Evolutionary conservation across 2,113 vertebrate genomes (phyloP).

Genomic region (Cyrtonyx montezumae): DNA sequence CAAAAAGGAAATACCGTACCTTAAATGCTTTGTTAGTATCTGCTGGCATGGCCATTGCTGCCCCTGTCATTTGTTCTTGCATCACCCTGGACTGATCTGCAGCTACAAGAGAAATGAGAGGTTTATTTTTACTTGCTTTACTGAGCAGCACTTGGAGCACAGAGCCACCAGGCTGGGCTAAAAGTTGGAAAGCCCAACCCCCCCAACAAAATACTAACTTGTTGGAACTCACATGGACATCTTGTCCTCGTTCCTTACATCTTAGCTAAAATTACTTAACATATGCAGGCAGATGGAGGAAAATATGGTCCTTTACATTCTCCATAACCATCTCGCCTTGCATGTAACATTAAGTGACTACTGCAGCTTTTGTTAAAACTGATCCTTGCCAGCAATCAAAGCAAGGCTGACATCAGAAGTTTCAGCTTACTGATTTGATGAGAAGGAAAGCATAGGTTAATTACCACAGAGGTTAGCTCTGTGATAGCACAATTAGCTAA

Average conservation of each 20-base stretch:
- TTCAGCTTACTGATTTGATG: background rate
- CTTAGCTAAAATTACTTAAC: background rate
- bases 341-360: background rate
- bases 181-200: background rate
- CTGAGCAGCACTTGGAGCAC: background rate
- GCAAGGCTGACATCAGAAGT: background rate
- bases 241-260: background rate
- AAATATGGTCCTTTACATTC: background rate
- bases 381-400: background rate
- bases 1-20: slow-evolving; percentile 74
- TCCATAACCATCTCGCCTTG: background rate
- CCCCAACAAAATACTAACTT: background rate
- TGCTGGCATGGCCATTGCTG: slow-evolving; percentile 98
- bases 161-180: background rate
- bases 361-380: background rate
- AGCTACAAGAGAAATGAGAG: slow-evolving; percentile 73
- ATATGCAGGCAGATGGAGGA: background rate
- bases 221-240: background rate
- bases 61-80: slow-evolving; percentile 99
- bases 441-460: background rate
- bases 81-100: slow-evolving; percentile 98
- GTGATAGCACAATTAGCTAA: background rate
- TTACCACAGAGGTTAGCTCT: background rate
- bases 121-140: background rate
- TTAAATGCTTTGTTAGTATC: slow-evolving; percentile 99